These are phyloP conservation scores for Arothron firmamentum DNA, from an alignment of 2,113 vertebrate genomes.

Conservation along the genomic window DNA sequence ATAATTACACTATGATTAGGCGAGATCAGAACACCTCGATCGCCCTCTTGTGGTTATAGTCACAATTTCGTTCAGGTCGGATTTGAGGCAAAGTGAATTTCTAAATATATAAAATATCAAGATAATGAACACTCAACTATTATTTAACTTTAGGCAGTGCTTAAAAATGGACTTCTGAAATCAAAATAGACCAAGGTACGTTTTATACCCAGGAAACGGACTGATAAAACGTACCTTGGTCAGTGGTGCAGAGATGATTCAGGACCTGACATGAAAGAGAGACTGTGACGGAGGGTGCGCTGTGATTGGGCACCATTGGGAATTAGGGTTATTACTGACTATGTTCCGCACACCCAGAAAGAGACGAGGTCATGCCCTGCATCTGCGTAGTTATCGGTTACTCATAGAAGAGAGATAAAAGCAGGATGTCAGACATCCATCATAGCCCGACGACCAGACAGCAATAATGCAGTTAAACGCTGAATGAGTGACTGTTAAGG, in stretches of 20 bases:
- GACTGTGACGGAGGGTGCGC: conserved; percentile 6
- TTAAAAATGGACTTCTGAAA: too few relatives aligned
- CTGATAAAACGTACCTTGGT: too few relatives aligned
- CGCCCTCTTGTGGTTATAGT: too few relatives aligned
- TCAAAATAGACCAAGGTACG: too few relatives aligned
- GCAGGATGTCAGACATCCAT: conserved; percentile 8
- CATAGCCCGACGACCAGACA: background rate
- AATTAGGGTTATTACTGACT: conserved; percentile 32
- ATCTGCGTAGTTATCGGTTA: conserved; percentile 11
- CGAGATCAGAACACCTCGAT: too few relatives aligned
- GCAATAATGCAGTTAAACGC: conserved; percentile 12
- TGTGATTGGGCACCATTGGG: conserved; percentile 23
- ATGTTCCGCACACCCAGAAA: conserved; percentile 4
- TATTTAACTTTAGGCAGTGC: too few relatives aligned
- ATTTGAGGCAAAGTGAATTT: too few relatives aligned
- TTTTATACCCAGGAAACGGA: too few relatives aligned
- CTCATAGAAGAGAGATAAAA: conserved; percentile 18
- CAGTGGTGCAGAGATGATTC: background rate
- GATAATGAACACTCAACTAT: too few relatives aligned
- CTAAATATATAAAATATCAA: background rate
- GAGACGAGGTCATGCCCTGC: conserved; percentile 14
- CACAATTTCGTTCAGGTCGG: too few relatives aligned
- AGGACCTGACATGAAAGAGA: conserved; percentile 3
- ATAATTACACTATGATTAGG: too few relatives aligned
- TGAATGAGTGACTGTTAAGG: conserved; percentile 13